These are phyloP conservation scores for Fragum whitleyi DNA, from an alignment of 2,888 invertebrate genomes.

Conservation along the genomic window DNA sequence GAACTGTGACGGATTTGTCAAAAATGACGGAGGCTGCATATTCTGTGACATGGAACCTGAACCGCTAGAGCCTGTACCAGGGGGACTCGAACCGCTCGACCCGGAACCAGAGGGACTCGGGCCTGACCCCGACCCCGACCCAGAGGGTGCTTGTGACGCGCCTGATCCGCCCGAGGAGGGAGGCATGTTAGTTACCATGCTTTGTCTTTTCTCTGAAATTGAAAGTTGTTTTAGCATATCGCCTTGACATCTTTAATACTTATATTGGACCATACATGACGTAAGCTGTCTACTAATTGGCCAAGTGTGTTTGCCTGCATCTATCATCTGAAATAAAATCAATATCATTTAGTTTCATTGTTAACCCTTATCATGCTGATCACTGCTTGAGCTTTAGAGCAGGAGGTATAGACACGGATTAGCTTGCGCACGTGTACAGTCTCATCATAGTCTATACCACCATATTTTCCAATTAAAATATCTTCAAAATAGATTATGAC, in stretches of 20 bases:
- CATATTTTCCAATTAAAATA: no score
- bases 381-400: no score
- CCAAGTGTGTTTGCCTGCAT: no score
- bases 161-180: conserved; percentile 1
- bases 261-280: no score
- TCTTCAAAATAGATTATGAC: no score
- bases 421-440: no score
- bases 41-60: conserved; percentile 58
- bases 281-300: no score
- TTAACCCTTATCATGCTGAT: no score
- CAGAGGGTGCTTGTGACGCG: neutral
- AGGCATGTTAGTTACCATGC: neutral
- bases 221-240: neutral
- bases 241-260: neutral
- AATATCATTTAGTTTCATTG: no score
- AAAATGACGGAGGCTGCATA: conserved; percentile 66
- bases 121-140: neutral
- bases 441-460: no score
- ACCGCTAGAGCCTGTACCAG: conserved; percentile 3
- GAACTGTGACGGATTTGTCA: conserved; percentile 65
- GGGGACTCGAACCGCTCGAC: neutral
- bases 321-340: no score
- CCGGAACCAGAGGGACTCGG: neutral
- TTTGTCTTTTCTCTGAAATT: neutral
- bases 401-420: no score